Conservation (phyloP, 2,888 invertebrate species). For the Mamestra brassicae region DNA sequence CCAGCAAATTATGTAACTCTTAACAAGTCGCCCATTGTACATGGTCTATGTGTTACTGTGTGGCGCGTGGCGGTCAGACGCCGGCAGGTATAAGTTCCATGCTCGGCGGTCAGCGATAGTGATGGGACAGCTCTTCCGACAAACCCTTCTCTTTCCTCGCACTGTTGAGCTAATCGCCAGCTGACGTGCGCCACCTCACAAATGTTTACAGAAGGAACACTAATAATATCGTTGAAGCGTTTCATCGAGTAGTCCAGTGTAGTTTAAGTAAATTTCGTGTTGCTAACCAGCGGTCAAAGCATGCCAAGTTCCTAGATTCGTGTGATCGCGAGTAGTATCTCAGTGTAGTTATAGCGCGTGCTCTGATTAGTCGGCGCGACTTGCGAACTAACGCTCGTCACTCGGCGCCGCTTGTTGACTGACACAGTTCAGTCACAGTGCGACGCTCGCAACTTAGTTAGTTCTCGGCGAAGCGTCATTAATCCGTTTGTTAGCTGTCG, state of each 20-base stretch:
- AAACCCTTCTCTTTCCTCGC: not conserved
- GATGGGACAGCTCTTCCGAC: not conserved
- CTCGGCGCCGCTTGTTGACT: not conserved
- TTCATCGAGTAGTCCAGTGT: too few relatives aligned
- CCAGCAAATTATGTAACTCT: too few relatives aligned
- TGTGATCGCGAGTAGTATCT: not conserved
- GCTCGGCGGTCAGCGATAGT: not conserved
- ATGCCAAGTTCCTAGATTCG: not conserved
- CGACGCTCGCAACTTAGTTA: conserved; percentile 26
- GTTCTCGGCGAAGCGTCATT: conserved; percentile 33
- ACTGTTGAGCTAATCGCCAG: not conserved
- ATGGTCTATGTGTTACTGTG: too few relatives aligned
- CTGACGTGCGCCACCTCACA: too few relatives aligned
- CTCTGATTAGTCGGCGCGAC: not conserved
- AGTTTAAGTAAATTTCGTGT: not conserved
- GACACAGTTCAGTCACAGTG: conserved; percentile 10
- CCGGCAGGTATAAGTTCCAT: not conserved
- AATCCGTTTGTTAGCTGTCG: conserved; percentile 49
- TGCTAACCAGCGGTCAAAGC: not conserved
- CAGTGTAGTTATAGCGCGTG: too few relatives aligned
- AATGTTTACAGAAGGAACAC: too few relatives aligned
- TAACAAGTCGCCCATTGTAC: too few relatives aligned
- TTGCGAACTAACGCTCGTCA: not conserved
- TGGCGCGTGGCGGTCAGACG: too few relatives aligned
- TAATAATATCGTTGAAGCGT: too few relatives aligned